Evolutionary conservation across 53 echinoderm and acorn worm species (phyloP).

Genomic region (Henricia sp.): DNA sequence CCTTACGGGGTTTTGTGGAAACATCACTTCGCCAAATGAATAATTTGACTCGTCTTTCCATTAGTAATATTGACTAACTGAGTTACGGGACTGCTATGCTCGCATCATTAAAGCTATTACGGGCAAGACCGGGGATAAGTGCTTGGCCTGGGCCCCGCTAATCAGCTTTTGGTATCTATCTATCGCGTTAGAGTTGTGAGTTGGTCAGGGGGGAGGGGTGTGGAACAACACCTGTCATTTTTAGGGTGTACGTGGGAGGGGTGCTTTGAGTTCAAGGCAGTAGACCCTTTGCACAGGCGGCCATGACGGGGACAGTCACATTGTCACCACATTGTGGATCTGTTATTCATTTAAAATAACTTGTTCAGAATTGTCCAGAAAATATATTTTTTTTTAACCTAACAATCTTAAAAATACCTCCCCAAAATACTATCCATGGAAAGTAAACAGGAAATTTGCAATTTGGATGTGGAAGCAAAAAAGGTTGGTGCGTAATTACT

Average conservation of each 20-base stretch:
- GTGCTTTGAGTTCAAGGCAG: neutral
- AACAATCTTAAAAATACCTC: too few species aligned
- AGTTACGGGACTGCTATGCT: conserved; percentile 37
- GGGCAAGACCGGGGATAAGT: conserved; percentile 3
- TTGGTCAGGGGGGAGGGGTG: conserved; percentile 2
- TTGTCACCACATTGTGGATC: neutral
- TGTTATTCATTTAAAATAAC: too few species aligned
- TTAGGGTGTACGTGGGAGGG: conserved; percentile 1
- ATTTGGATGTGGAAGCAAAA: too few species aligned
- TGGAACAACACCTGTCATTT: conserved; percentile 57
- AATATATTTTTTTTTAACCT: too few species aligned
- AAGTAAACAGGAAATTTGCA: too few species aligned
- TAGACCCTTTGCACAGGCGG: neutral
- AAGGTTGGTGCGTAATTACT: too few species aligned
- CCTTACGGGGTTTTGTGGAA: conserved; percentile 18
- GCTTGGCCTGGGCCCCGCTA: conserved; percentile 33
- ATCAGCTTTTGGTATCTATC: conserved; percentile 52
- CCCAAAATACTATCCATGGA: too few species aligned
- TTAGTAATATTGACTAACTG: conserved; percentile 64
- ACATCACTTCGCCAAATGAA: conserved; percentile 46
- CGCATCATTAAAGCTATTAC: conserved; percentile 63
- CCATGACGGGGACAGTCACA: too few species aligned
- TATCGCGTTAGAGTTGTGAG: conserved; percentile 28
- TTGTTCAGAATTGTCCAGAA: too few species aligned
- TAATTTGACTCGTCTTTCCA: conserved; percentile 47